Evolutionary conservation across 2,113 vertebrate species (phyloP).

Genomic region (Myxocyprinus asiaticus): DNA sequence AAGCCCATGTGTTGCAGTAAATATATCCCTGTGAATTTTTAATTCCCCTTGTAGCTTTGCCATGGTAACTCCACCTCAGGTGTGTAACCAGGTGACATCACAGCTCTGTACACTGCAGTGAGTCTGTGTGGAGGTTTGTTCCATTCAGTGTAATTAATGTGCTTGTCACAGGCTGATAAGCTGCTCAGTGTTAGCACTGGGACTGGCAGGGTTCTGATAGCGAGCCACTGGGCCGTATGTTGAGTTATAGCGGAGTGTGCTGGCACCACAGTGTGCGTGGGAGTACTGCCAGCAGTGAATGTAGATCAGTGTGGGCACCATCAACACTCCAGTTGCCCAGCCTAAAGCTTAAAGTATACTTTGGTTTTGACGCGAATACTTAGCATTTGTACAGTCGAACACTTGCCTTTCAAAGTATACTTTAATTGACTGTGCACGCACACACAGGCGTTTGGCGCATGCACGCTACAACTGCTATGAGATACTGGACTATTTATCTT

Average conservation of each 20-base stretch:
- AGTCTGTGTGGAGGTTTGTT: not conserved
- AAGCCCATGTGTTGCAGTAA: no score
- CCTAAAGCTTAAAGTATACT: not conserved
- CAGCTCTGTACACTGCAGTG: not conserved
- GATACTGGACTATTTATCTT: no score
- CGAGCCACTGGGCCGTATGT: not conserved
- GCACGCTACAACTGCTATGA: no score
- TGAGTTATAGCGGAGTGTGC: not conserved
- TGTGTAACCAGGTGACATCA: no score
- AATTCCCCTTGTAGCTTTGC: no score
- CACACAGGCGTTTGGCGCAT: no score
- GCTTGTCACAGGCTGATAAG: constrained; percentile 13
- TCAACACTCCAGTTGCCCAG: not conserved
- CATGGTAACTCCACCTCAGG: not conserved
- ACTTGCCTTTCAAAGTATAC: no score
- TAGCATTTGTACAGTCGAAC: no score
- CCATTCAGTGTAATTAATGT: constrained; percentile 40
- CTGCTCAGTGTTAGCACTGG: not conserved
- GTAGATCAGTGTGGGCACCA: constrained; percentile 1
- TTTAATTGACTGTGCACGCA: no score
- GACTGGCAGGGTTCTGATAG: constrained; percentile 18
- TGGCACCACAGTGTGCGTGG: constrained; percentile 10
- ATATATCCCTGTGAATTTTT: no score
- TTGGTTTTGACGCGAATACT: no score
- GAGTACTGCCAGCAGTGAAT: constrained; percentile 3